phyloP scores from a whole-genome alignment of 2,888 invertebrate genomes.

The Plebejus argus region DNA sequence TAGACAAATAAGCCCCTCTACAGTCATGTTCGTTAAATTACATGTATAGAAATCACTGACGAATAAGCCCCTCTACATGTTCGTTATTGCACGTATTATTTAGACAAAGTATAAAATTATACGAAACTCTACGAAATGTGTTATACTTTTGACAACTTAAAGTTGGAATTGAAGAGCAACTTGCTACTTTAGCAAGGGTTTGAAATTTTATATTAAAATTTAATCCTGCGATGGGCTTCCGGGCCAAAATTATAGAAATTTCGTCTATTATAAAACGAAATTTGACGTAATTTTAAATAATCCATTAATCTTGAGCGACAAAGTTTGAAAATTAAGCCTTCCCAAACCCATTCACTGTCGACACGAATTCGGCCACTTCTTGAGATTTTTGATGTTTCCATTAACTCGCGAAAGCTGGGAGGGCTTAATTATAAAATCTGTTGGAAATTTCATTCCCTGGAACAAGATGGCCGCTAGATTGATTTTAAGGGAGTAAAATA shows the following conservation, averaged over 20 bases:
- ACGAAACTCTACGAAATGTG: too few relatives aligned
- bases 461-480: slow-evolving; percentile 68
- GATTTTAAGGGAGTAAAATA: slow-evolving; percentile 77
- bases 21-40: too few relatives aligned
- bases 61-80: too few relatives aligned
- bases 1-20: not conserved
- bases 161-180: not conserved
- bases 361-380: slow-evolving; percentile 63
- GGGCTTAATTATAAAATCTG: slow-evolving; percentile 78
- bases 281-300: slow-evolving; percentile 25
- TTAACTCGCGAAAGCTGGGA: slow-evolving; percentile 74
- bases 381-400: slow-evolving; percentile 70
- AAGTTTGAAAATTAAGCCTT: slow-evolving; percentile 24
- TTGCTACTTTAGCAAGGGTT: not conserved
- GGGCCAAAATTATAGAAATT: not conserved
- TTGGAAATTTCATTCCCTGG: slow-evolving; percentile 70
- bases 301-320: not conserved
- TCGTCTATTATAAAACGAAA: not conserved
- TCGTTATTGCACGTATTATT: too few relatives aligned
- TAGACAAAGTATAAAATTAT: not conserved
- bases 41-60: not conserved
- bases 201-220: not conserved
- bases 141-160: not conserved
- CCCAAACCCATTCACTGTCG: slow-evolving; percentile 53
- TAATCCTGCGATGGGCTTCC: not conserved